Evolutionary conservation across 1,140 invertebrate genomes (phyloP).

Genomic region (Odontomachus brunneus): DNA sequence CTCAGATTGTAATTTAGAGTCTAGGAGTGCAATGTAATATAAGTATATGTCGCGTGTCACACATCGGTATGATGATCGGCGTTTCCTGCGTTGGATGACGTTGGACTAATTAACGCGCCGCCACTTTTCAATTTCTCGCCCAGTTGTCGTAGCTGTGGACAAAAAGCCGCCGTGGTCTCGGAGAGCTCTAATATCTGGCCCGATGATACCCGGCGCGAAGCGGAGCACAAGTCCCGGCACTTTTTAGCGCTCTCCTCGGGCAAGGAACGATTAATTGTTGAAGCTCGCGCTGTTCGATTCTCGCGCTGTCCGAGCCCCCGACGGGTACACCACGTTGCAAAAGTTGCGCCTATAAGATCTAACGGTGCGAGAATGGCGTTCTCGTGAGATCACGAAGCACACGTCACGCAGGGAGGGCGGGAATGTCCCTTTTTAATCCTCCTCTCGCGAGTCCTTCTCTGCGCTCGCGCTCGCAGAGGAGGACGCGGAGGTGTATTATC

Average conservation of each 20-base stretch:
- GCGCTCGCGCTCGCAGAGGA: neutral
- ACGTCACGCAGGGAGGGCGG: too few species aligned
- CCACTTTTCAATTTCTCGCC: slow-evolving; percentile 76
- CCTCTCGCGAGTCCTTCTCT: neutral
- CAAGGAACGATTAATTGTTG: slow-evolving; percentile 54
- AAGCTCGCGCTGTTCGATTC: neutral
- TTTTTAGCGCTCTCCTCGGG: slow-evolving; percentile 46
- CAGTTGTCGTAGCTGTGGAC: neutral
- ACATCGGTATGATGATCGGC: too few species aligned
- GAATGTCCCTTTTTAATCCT: neutral
- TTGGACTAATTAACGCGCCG: too few species aligned
- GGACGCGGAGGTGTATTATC: slow-evolving; percentile 10
- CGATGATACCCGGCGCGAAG: slow-evolving; percentile 37
- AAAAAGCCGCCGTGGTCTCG: neutral
- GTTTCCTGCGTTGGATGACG: too few species aligned
- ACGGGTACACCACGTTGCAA: neutral
- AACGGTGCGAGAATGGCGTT: too few species aligned
- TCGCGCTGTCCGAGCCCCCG: neutral
- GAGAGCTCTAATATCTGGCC: slow-evolving; percentile 28
- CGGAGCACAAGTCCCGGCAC: neutral
- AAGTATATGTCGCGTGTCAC: too few species aligned
- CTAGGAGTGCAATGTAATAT: too few species aligned
- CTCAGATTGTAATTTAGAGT: too few species aligned
- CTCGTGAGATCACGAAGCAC: too few species aligned
- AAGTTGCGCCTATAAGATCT: neutral